Evolutionary conservation across 1,140 invertebrate species (phyloP), one percentile per base, ranked within the genome.

Genomic region (Meloidogyne exigua): DNA sequence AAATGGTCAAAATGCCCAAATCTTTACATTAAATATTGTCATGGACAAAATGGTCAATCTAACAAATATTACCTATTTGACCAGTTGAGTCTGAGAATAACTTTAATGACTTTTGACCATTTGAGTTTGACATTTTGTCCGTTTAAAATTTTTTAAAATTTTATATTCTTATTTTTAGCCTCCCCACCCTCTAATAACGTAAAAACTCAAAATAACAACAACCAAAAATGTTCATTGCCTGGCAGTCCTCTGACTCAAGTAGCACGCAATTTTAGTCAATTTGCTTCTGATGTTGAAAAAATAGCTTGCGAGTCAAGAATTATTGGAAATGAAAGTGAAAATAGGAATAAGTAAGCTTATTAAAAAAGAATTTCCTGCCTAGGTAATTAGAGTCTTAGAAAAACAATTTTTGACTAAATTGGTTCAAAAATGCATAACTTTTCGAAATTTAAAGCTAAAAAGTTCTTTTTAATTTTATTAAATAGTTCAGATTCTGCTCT

Each of bases 201-300:
- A 21, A 7, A 49, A 28, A 32, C 10, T 12, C n/a, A 44, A 44
- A 63, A 12, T 49, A 26, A 62, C 23, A 73, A 73, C 32, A 23
- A 21, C 28, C 57, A 39, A 18, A 65, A 62, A 42, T 28, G 2
- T 73, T 39, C 72, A 1, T 11, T 39, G 0, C 57, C 57, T 15
- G 75, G 68, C 39, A 72, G 65, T 18, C 75, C 75, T 25, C 21
- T 76, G 18, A 49, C 73, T 9, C 74, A 78, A 72, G 66, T 78
- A 57, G 73, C 70, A 25, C 74, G 74, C 36, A 78, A 78, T 32
- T 78, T 78, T 28, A 68, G 75, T 11, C 72, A 78, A 44, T 67
- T 78, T 62, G 76, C 63, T 12, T 65, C n/a, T 21, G 76, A 78
- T 36, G 63, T 78, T 15, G 76, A 78, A 18, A 66, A 67, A 28